Base-by-base conservation (phyloP, 1,140 invertebrate genomes). In the Ridgeia piscesae region DNA sequence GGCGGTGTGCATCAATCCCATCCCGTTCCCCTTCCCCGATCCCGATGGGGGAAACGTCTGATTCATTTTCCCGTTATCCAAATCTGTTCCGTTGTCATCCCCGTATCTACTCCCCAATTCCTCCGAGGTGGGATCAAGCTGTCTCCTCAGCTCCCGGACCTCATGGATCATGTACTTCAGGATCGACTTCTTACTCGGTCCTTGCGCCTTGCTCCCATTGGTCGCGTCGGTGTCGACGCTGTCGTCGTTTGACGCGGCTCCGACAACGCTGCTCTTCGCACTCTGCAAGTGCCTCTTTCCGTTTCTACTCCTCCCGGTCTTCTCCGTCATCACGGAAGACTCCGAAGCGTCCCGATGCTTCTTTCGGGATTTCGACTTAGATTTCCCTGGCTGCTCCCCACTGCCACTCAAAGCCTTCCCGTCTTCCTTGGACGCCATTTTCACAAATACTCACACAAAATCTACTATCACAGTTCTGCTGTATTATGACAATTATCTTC, bases 151-250 rank as follows among this genome's bases (percentile, higher is more conserved):
- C 34, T 92, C 91, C 33, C 91, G 91, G 33, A 92, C 91, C 34
- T 92, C 91, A 88, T 92, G 91, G 8, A 92, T 77, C 91, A 92
- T 92, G 77, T 89, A 92, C 58, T 92, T 92, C 8, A 92, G 91
- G 48, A 92, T 92, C 17, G 88, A 33, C 88, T 92, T 92, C 58
- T 92, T 92, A 35, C 35, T 90, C 34, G 91, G 34, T 34, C 35
- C 91, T 8, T 35, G 34, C 91, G 91, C 34, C 21, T 90, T 90
- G 89, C 89, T 35, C 11, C 89, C 89, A 90, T 9, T 90, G 34
- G 33, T 35, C 89, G 89, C 33, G 17, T 90, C 31, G n/a, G 89
- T 31, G 31, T 21, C 35, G 35, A 90, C 89, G 35, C 89, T 90
- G 89, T 35, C 89, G 0, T 17, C 33, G 31, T 33, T 34, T 14